A percentile compares a stretch with the other conserved stretches of the same genome.
Evolutionary conservation across 2,113 vertebrate species (phyloP).

Genomic region (Leptosomus discolor): DNA sequence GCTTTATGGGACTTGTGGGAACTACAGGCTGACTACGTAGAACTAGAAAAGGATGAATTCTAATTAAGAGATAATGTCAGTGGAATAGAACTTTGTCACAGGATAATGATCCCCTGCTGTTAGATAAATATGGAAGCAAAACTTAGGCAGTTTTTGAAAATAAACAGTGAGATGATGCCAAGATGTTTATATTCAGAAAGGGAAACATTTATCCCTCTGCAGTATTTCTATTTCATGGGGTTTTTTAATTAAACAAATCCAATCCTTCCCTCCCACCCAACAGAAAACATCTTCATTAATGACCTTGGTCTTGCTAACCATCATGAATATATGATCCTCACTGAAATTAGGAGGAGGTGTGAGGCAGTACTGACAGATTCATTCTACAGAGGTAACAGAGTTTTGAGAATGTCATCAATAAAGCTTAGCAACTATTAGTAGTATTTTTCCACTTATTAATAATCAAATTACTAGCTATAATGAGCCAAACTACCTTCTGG

Average conservation of each 20-base stretch:
- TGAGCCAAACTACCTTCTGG: conserved; percentile 62
- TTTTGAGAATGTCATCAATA: conserved; percentile 39
- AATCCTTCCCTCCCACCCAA: background rate
- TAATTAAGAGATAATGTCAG: conserved; percentile 74
- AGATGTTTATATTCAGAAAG: conserved; percentile 72
- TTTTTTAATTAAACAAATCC: conserved; percentile 46
- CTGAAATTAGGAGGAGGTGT: background rate
- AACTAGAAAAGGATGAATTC: conserved; percentile 62
- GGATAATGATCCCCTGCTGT: conserved; percentile 76
- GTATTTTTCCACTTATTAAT: conserved; percentile 60
- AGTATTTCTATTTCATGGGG: conserved; percentile 42
- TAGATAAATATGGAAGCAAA: conserved; percentile 74
- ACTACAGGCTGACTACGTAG: conserved; percentile 47
- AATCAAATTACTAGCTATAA: conserved; percentile 55
- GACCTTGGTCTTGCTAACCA: background rate
- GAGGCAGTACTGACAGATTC: background rate
- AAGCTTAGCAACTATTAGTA: conserved; percentile 37
- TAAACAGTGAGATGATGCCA: conserved; percentile 72
- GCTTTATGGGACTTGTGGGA: conserved; percentile 46
- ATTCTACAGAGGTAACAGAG: background rate
- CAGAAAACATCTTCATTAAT: conserved; percentile 31
- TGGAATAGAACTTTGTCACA: conserved; percentile 71
- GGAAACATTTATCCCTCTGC: conserved; percentile 55
- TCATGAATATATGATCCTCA: background rate
- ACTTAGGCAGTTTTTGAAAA: conserved; percentile 70